phyloP scores from a whole-genome alignment of 2,113 vertebrate species.

The Acrocephalus kingi region DNA sequence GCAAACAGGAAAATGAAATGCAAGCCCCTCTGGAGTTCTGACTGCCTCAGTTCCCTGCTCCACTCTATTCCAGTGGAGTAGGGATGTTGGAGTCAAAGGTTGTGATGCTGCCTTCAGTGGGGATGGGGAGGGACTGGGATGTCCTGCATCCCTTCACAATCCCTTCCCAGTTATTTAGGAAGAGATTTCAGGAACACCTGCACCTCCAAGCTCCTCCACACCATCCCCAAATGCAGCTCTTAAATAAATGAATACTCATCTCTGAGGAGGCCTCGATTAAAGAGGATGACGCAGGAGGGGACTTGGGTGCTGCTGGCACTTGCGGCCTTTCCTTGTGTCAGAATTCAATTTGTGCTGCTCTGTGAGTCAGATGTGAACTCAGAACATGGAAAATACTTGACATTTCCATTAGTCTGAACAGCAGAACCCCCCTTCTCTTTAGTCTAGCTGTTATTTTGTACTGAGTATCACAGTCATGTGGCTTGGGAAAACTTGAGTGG shows the following conservation, averaged over 20 bases:
- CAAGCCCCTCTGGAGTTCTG: background rate
- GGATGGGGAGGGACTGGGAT: background rate
- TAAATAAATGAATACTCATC: background rate
- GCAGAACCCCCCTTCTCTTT: background rate
- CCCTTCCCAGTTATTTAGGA: background rate
- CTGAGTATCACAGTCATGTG: background rate
- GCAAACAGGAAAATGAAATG: background rate
- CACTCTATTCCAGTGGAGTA: fast-evolving
- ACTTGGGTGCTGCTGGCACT: background rate
- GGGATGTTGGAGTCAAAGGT: fast-evolving
- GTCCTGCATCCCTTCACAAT: background rate
- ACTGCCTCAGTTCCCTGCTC: background rate
- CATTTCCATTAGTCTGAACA: background rate
- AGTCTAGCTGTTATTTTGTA: background rate
- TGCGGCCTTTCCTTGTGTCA: background rate
- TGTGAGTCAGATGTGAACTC: background rate
- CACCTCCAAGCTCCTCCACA: background rate
- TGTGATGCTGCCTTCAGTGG: fast-evolving
- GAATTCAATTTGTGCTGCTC: background rate
- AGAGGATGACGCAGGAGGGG: background rate
- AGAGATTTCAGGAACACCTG: background rate
- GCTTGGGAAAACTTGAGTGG: background rate
- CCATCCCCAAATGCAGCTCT: background rate
- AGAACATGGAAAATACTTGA: background rate
- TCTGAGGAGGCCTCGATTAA: background rate